Base-by-base conservation (phyloP, 2,888 invertebrate genomes). In the Mimachlamys varia region DNA sequence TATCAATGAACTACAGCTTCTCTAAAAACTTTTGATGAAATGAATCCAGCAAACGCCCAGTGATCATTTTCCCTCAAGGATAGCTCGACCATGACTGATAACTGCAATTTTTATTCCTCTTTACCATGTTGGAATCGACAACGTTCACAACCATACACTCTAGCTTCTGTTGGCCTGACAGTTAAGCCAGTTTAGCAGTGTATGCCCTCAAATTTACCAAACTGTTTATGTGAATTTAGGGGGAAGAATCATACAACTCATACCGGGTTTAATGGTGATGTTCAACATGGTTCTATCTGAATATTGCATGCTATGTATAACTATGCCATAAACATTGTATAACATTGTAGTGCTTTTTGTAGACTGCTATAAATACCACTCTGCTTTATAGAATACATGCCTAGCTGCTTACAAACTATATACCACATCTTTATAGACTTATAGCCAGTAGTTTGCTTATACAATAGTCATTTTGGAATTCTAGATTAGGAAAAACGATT, bases 301-400 rank as follows among this genome's bases (percentile, higher is more conserved):
- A 33, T 76, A 76, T 76, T 76, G 76, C 76, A 76, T 33, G 76
- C 27, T 33, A 15, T 76, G 33, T 76, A 76, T 33, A 53, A 10
- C n/a, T n/a, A 22, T 62, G 62, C n/a, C 58, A 58, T 10, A 58
- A 2, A 58, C 19, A 76, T 22, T 62, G n/a, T 62, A 62, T n/a
- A 22, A 62, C 62, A 22, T 12, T 76, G 76, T 76, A 76, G 76
- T 76, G 76, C 76, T 76, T 76, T n/a, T 27, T 27, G 15, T 76
- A 76, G 76, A 33, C 33, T 76, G 76, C 76, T 76, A 76, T 76
- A 76, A 27, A 10, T 58, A 58, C n/a, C 58, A 76, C 76, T 33
- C 76, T 0, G 76, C 76, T 76, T 76, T 17, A 10, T 76, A 76
- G 10, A 27, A 27, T 33, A 76, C 76, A 76, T 33, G 76, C 76